Conservation (phyloP, 2,797 vertebrate species). For the Manis pentadactyla region DNA sequence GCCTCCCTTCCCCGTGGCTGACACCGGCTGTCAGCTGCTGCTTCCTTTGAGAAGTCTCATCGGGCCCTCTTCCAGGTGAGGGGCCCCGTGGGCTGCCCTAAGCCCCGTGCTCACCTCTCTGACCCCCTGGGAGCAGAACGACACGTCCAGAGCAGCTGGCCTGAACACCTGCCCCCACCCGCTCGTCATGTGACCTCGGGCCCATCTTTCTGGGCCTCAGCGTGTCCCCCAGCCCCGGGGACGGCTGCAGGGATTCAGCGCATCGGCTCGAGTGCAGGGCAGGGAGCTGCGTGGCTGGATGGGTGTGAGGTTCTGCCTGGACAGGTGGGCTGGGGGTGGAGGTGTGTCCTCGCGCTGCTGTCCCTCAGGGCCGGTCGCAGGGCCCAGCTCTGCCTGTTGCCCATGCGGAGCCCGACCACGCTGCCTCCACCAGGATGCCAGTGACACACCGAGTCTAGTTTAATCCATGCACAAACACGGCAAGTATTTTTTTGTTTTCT, state of each 20-base stretch:
- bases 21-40: not conserved
- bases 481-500: not conserved
- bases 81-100: rapidly evolving
- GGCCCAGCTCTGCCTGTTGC: not conserved
- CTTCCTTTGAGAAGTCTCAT: not conserved
- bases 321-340: no score
- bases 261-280: no score
- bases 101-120: not conserved
- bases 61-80: not conserved
- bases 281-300: no score
- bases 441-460: not conserved
- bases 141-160: rapidly evolving
- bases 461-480: not conserved
- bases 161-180: not conserved
- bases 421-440: not conserved
- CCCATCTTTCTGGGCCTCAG: not conserved
- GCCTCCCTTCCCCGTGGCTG: no score
- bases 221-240: not conserved
- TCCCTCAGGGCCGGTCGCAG: no score
- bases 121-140: not conserved
- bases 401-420: not conserved
- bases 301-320: no score
- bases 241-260: no score
- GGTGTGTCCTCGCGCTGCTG: no score
- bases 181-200: not conserved